Percentiles rank a stretch among this genome's conserved stretches.
Evolutionary conservation across 1,140 invertebrate species (phyloP).

Genomic region (Scylla paramamosain): DNA sequence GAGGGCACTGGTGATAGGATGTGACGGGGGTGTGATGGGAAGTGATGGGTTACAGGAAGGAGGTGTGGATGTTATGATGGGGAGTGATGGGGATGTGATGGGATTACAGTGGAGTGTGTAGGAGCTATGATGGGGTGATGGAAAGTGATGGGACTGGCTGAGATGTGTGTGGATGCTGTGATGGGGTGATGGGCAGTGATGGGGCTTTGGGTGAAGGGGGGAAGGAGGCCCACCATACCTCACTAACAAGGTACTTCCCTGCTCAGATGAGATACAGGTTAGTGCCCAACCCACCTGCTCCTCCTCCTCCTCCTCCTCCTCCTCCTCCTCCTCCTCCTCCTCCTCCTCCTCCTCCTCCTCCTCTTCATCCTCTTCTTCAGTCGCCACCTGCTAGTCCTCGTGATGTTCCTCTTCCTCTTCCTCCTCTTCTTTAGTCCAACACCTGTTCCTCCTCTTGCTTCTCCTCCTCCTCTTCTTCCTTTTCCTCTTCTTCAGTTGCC

Average conservation of each 20-base stretch:
- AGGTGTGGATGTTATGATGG: too few species aligned
- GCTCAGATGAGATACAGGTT: slow-evolving; percentile 11
- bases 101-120: background rate
- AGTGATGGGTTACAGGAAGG: too few species aligned
- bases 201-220: background rate
- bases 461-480: background rate
- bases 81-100: too few species aligned
- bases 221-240: background rate
- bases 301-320: background rate
- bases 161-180: background rate
- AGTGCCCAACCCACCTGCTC: background rate
- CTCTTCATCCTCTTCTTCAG: too few species aligned
- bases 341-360: too few species aligned
- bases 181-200: background rate
- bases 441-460: too few species aligned
- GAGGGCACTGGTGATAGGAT: background rate
- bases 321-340: background rate
- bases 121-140: background rate
- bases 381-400: too few species aligned
- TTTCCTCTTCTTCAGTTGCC: background rate
- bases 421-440: background rate
- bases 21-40: too few species aligned
- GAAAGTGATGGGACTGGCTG: background rate
- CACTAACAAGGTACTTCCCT: slow-evolving; percentile 36
- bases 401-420: background rate